Evolutionary conservation across 37 sponge, comb jelly and placozoan species (phyloP).

Genomic region (Corticium candelabrum): DNA sequence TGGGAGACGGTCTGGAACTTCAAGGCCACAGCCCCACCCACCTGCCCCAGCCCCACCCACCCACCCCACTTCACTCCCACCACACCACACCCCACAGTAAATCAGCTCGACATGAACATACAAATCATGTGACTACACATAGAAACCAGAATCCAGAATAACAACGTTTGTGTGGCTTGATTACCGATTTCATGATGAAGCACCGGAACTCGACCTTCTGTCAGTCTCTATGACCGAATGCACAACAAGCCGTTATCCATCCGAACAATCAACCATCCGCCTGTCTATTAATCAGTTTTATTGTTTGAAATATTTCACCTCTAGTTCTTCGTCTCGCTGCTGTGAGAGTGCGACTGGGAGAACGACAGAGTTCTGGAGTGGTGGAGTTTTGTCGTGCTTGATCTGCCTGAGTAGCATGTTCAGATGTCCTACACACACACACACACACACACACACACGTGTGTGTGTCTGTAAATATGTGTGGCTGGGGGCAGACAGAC

Average conservation of each 20-base stretch:
- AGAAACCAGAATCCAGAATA: no score
- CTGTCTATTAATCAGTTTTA: not conserved
- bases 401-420: conserved; percentile 68
- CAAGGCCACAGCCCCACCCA: no score
- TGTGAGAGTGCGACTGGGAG: conserved; percentile 49
- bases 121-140: no score
- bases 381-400: conserved; percentile 38
- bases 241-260: not conserved
- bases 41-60: no score
- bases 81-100: no score
- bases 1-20: no score
- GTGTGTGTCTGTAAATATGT: not conserved
- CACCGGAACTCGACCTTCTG: conserved; percentile 59
- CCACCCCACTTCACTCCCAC: no score
- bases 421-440: conserved; percentile 25
- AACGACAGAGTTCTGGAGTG: conserved; percentile 46
- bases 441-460: not conserved
- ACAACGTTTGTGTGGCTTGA: not conserved
- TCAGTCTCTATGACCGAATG: conserved; percentile 32
- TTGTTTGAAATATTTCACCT: conserved; percentile 22
- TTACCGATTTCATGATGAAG: conserved; percentile 76
- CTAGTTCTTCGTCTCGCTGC: conserved; percentile 52
- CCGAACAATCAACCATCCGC: not conserved
- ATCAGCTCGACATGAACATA: no score
- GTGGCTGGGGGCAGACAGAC: no score